Evolutionary conservation across 1,140 invertebrate genomes (phyloP).

Genomic region (Dendrolimus punctatus): DNA sequence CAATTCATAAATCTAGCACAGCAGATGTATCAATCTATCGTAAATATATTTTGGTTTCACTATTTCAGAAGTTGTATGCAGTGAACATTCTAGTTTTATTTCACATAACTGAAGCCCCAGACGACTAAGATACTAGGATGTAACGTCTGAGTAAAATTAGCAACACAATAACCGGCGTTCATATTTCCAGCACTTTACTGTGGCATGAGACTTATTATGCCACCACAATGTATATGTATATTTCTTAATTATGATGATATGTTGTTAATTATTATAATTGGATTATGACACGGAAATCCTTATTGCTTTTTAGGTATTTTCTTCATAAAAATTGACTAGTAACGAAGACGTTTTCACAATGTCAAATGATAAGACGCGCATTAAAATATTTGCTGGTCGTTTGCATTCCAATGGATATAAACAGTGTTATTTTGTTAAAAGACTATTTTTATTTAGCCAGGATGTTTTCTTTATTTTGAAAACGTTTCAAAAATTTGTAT

Average conservation of each 20-base stretch:
- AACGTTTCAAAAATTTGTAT: too few relatives aligned
- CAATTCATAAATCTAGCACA: neutral
- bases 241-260: conserved; percentile 26
- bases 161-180: conserved; percentile 26
- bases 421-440: too few relatives aligned
- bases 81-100: conserved; percentile 20
- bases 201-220: conserved; percentile 17
- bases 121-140: conserved; percentile 24
- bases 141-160: conserved; percentile 32
- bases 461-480: too few relatives aligned
- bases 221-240: conserved; percentile 11
- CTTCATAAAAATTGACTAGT: too few relatives aligned
- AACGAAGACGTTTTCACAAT: too few relatives aligned
- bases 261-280: conserved; percentile 41
- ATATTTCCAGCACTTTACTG: conserved; percentile 34
- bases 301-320: conserved; percentile 2
- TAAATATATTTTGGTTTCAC: conserved; percentile 13
- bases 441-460: too few relatives aligned
- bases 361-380: too few relatives aligned
- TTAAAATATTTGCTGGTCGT: too few relatives aligned
- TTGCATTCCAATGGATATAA: too few relatives aligned
- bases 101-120: conserved; percentile 12
- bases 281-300: conserved; percentile 35
- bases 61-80: conserved; percentile 16
- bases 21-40: conserved; percentile 8